phyloP scores from a whole-genome alignment of 2,888 invertebrate species.

The Eudemis profundana region DNA sequence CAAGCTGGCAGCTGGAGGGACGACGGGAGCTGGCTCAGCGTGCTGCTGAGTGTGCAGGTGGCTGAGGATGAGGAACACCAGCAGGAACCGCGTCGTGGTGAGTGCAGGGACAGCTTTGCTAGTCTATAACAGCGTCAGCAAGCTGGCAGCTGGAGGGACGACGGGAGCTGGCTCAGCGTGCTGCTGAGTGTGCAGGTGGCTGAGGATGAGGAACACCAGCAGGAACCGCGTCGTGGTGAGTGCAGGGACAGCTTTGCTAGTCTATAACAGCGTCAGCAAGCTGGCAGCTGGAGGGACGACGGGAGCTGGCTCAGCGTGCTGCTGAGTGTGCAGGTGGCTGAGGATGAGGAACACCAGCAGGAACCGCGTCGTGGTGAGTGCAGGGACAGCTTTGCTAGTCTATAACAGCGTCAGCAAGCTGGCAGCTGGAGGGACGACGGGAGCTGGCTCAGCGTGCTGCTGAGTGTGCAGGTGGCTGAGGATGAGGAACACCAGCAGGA shows the following conservation, averaged over 20 bases:
- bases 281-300: slow-evolving; percentile 81
- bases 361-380: slow-evolving; percentile 86
- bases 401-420: slow-evolving; percentile 71
- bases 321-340: slow-evolving; percentile 86
- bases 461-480: slow-evolving; percentile 87
- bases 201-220: slow-evolving; percentile 88
- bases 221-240: slow-evolving; percentile 86
- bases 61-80: slow-evolving; percentile 88
- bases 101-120: slow-evolving; percentile 50
- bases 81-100: slow-evolving; percentile 86
- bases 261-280: slow-evolving; percentile 70
- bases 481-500: slow-evolving; percentile 88
- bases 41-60: slow-evolving; percentile 87
- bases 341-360: slow-evolving; percentile 88
- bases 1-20: slow-evolving; percentile 81
- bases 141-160: slow-evolving; percentile 83
- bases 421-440: slow-evolving; percentile 82
- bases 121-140: slow-evolving; percentile 62
- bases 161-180: slow-evolving; percentile 83
- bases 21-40: slow-evolving; percentile 83
- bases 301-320: slow-evolving; percentile 85
- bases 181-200: slow-evolving; percentile 87
- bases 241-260: slow-evolving; percentile 20
- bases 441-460: slow-evolving; percentile 84
- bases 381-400: not conserved